Base-by-base conservation (phyloP, 2,797 vertebrate species). In the Malurus leucopterus region DNA sequence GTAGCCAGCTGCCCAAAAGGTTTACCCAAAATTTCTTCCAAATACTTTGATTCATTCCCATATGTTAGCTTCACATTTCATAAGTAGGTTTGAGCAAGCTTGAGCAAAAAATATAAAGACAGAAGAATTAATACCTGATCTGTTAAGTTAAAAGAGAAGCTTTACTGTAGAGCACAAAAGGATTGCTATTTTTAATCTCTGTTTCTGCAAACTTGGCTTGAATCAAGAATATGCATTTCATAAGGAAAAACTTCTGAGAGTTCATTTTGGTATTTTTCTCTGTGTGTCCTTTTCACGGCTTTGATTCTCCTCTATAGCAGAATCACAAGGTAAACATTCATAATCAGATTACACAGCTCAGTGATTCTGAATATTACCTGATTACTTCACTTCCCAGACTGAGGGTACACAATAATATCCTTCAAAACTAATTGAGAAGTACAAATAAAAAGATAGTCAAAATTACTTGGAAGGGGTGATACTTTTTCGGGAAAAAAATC, bases 281-380 rank as follows among this genome's bases (percentile, higher is more conserved):
- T 3, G 0, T 61, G 24, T 77, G 54, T 85, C 82, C 64, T 88
- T 90, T 76, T 59, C 63, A 62, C 38, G 9, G 59, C 67, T 92
- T 93, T 90, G 54, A 71, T 77, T 93, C 54, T 90, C 59, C 53
- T 88, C 53, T 90, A 47, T 7, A 61, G 41, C 44, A 85, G 82
- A 91, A 89, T 72, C 78, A 87, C 41, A 92, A 93, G 50, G 62
- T 89, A 94, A 95, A 92, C 70, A 94, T 83, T 83, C 69, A 67
- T 92, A 93, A 94, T 88, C 78, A 90, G 65, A 88, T 90, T 93
- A 77, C 67, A 87, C 41, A 49, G 58, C 30, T 44, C 84, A 89
- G 65, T 91, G 84, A 78, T 92, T 90, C 67, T 85, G 86, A 93
- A 91, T 92, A 93, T 95, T 94, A 87, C 82, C 79, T 89, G 86